Evolutionary conservation across 2,797 vertebrate genomes (phyloP).

Genomic region (Adelosebastes latens): DNA sequence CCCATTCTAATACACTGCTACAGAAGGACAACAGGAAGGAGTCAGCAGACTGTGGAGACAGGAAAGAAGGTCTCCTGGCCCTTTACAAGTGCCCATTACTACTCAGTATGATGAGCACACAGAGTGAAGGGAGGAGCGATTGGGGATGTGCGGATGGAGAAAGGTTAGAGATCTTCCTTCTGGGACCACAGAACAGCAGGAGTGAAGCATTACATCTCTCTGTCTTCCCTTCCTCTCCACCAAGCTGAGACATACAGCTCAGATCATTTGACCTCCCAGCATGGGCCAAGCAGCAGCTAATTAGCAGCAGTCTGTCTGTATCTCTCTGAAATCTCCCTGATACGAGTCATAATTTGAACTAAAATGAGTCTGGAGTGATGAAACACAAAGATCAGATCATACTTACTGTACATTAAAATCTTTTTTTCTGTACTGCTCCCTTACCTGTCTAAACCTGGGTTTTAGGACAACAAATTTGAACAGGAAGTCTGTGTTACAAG

Average conservation of each 20-base stretch:
- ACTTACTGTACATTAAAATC: background rate
- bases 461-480: too few species aligned
- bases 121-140: slow-evolving; percentile 25
- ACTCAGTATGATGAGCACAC: slow-evolving; percentile 70
- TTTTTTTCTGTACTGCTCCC: background rate
- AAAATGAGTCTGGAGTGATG: background rate
- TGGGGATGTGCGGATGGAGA: slow-evolving; percentile 63
- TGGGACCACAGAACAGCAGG: slow-evolving; percentile 54
- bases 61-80: slow-evolving; percentile 5
- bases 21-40: slow-evolving; percentile 8
- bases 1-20: background rate
- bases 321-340: background rate
- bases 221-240: slow-evolving; percentile 6
- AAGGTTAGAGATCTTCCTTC: slow-evolving; percentile 76
- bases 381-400: background rate
- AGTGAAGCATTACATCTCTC: slow-evolving; percentile 20
- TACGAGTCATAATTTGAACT: background rate
- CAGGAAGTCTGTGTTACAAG: too few species aligned
- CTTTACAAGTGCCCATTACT: slow-evolving; percentile 64
- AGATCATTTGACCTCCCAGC: slow-evolving; percentile 82
- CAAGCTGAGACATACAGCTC: slow-evolving; percentile 18
- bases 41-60: slow-evolving; percentile 3
- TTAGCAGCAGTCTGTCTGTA: slow-evolving; percentile 26
- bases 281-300: slow-evolving; percentile 37
- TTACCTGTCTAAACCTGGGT: background rate